Conservation (phyloP, 2,888 invertebrate species). For the Pediacus dermestoides region DNA sequence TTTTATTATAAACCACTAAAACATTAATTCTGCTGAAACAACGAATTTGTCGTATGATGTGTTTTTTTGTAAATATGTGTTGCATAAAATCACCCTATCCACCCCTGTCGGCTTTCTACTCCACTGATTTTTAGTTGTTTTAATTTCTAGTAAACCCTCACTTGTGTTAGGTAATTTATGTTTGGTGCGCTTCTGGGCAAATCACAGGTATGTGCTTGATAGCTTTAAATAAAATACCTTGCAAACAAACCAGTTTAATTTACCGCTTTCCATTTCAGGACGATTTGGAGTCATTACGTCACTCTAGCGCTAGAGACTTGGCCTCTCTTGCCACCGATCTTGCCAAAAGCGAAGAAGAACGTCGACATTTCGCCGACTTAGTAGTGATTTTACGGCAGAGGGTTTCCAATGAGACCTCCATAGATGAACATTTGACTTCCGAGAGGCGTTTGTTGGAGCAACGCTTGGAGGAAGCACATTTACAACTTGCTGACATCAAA, state of each 20-base stretch:
- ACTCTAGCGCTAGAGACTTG: slow-evolving; percentile 70
- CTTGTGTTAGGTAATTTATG: slow-evolving; percentile 18
- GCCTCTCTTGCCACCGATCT: slow-evolving; percentile 65
- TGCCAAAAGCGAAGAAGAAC: slow-evolving; percentile 72
- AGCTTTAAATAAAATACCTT: slow-evolving; percentile 13
- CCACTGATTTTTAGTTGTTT: too few relatives aligned
- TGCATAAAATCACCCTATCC: too few relatives aligned
- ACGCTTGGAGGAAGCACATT: slow-evolving; percentile 77
- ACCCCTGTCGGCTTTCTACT: too few relatives aligned
- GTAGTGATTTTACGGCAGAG: slow-evolving; percentile 56
- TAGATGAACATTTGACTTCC: slow-evolving; percentile 56
- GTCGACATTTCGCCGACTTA: slow-evolving; percentile 65
- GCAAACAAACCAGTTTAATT: slow-evolving; percentile 2
- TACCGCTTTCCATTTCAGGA: slow-evolving; percentile 57
- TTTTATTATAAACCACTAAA: too few relatives aligned
- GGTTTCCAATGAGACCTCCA: slow-evolving; percentile 47
- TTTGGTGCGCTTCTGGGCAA: slow-evolving; percentile 43
- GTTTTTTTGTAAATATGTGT: too few relatives aligned
- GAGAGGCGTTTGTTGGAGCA: slow-evolving; percentile 68
- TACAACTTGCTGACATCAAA: slow-evolving; percentile 85
- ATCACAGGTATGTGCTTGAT: slow-evolving; percentile 49
- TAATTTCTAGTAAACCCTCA: too few relatives aligned
- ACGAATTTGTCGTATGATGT: too few relatives aligned
- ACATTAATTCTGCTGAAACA: too few relatives aligned
- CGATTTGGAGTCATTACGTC: slow-evolving; percentile 71